Conservation (phyloP, 2,113 vertebrate genomes). For the Thamnaconus septentrionalis region DNA sequence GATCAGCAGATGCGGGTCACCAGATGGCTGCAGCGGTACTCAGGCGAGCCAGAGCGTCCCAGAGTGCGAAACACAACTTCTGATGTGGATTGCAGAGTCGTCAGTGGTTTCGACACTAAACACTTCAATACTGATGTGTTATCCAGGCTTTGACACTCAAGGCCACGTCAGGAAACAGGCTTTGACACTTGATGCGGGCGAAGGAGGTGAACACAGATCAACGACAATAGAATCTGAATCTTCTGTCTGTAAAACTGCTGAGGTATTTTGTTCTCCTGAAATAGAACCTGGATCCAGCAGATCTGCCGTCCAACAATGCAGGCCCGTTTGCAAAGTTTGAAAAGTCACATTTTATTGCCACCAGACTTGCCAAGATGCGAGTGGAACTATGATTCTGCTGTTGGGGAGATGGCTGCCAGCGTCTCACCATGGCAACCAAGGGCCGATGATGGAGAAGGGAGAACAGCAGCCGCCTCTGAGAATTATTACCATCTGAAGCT, state of each 20-base stretch:
- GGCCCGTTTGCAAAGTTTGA: neutral
- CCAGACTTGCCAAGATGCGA: too few species aligned
- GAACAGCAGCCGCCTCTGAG: constrained; percentile 54
- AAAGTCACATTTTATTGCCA: too few species aligned
- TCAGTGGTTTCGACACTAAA: constrained; percentile 2
- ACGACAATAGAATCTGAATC: neutral
- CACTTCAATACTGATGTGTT: constrained; percentile 37
- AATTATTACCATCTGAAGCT: constrained; percentile 40
- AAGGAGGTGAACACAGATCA: neutral
- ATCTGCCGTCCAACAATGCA: neutral
- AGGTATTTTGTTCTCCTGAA: too few species aligned
- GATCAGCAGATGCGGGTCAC: too few species aligned
- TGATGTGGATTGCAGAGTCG: constrained; percentile 6
- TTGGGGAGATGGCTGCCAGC: constrained; percentile 13
- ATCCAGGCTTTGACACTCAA: constrained; percentile 19
- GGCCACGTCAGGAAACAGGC: constrained; percentile 11
- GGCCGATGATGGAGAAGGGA: constrained; percentile 4
- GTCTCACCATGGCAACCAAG: constrained; percentile 5
- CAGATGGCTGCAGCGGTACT: constrained; percentile 2
- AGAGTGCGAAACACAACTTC: constrained; percentile 1
- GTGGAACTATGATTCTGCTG: neutral
- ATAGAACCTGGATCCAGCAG: neutral
- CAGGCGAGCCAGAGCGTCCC: too few species aligned
- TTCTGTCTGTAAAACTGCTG: too few species aligned
- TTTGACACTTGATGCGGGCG: constrained; percentile 9